phyloP scores from a whole-genome alignment of 2,113 vertebrate species.

The Ameiurus melas region DNA sequence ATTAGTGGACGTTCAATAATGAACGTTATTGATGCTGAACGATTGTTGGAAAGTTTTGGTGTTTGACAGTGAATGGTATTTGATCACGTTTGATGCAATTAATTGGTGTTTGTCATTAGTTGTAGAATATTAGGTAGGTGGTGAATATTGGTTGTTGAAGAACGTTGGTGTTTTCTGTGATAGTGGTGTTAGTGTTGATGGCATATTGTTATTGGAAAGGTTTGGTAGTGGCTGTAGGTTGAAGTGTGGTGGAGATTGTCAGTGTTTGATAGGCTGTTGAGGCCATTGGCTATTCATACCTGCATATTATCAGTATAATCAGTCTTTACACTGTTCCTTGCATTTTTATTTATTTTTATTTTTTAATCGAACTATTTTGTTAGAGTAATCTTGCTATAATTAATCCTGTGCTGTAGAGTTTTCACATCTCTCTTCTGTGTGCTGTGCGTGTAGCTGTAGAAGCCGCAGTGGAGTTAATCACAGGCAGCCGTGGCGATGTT shows the following conservation, averaged over 20 bases:
- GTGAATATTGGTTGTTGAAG: too few species aligned
- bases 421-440: neutral
- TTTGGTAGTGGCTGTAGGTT: neutral
- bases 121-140: too few species aligned
- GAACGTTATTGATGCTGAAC: too few species aligned
- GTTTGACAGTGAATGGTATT: too few species aligned
- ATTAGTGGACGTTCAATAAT: too few species aligned
- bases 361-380: neutral
- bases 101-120: neutral
- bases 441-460: slow-evolving; percentile 80
- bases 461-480: slow-evolving; percentile 92
- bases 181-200: neutral
- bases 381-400: neutral
- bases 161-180: too few species aligned
- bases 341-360: too few species aligned
- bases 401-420: neutral
- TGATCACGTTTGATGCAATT: too few species aligned
- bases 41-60: too few species aligned
- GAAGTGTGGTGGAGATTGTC: neutral
- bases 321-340: neutral
- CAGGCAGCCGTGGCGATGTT: slow-evolving; percentile 83
- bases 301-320: neutral
- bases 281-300: neutral
- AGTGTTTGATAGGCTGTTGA: neutral
- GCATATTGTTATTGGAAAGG: neutral